Evolutionary conservation across 2,113 vertebrate species (phyloP).

Genomic region (Periophthalmodon schlosseri): DNA sequence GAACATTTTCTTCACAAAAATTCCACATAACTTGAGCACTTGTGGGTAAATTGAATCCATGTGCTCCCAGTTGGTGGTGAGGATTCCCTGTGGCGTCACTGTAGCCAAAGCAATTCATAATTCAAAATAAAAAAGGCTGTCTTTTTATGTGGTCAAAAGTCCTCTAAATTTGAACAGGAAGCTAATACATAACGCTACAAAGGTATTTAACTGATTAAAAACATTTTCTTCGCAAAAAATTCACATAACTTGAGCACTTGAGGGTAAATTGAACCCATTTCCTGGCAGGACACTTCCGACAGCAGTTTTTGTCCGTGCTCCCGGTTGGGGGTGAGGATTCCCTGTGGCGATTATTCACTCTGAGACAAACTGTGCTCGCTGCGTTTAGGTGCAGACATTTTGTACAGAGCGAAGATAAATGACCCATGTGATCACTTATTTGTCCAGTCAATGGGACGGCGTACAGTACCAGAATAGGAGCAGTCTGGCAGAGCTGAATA

Average conservation of each 20-base stretch:
- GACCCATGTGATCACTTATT: slow-evolving; percentile 24
- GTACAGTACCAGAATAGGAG: slow-evolving; percentile 22
- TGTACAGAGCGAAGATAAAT: slow-evolving; percentile 31
- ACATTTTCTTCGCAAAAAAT: too few relatives aligned
- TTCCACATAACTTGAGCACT: too few relatives aligned
- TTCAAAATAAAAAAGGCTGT: too few relatives aligned
- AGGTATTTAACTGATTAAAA: too few relatives aligned
- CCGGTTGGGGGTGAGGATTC: slow-evolving; percentile 12
- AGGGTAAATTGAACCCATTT: slow-evolving; percentile 29
- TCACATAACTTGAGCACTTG: not conserved
- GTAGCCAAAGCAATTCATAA: too few relatives aligned
- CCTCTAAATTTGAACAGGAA: too few relatives aligned
- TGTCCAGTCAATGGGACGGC: slow-evolving; percentile 20
- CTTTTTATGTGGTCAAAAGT: too few relatives aligned
- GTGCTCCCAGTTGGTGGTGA: slow-evolving; percentile 7
- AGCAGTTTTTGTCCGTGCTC: not conserved
- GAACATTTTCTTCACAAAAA: too few relatives aligned
- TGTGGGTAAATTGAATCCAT: too few relatives aligned
- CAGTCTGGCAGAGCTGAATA: not conserved
- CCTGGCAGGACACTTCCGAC: slow-evolving; percentile 25
- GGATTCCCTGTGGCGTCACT: not conserved
- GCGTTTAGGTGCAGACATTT: slow-evolving; percentile 15
- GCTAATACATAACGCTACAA: too few relatives aligned
- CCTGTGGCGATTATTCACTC: slow-evolving; percentile 8
- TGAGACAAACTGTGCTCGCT: slow-evolving; percentile 21